phyloP scores from a whole-genome alignment of 1,140 invertebrate genomes.

The Pseudomyrmex concolor region DNA sequence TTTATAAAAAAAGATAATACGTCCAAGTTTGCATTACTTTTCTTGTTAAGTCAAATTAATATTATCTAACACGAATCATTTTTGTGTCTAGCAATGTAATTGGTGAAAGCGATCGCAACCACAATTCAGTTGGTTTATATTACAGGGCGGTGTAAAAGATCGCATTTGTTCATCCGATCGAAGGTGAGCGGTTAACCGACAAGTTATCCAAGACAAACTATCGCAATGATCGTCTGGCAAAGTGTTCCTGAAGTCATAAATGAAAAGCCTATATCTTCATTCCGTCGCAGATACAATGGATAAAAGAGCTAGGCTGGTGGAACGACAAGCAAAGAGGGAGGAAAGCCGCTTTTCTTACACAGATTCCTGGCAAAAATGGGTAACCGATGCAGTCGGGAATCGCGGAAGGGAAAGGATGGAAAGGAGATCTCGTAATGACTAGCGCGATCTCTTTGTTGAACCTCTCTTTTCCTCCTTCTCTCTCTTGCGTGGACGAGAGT shows the following conservation, averaged over 20 bases:
- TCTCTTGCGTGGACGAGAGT: background rate
- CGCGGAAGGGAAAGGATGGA: constrained; percentile 56
- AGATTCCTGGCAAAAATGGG: constrained; percentile 23
- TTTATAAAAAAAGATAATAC: background rate
- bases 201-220: background rate
- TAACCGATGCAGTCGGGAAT: constrained; percentile 46
- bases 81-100: background rate
- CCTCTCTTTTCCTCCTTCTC: background rate
- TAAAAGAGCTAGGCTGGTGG: background rate
- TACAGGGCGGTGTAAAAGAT: constrained; percentile 20
- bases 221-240: constrained; percentile 12
- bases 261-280: constrained; percentile 13
- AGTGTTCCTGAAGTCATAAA: constrained; percentile 37
- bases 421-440: constrained; percentile 58
- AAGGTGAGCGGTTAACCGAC: constrained; percentile 15
- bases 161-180: background rate
- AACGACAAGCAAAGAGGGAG: background rate
- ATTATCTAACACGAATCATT: constrained; percentile 37
- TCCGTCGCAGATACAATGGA: constrained; percentile 23
- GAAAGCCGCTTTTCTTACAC: constrained; percentile 31
- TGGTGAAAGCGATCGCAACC: constrained; percentile 2
- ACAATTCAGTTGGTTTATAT: background rate
- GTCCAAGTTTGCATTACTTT: background rate
- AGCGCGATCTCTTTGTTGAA: constrained; percentile 50
- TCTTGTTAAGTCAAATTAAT: background rate